These are phyloP conservation scores for Altica lythri DNA, from an alignment of 2,888 invertebrate genomes.

Conservation along the genomic window DNA sequence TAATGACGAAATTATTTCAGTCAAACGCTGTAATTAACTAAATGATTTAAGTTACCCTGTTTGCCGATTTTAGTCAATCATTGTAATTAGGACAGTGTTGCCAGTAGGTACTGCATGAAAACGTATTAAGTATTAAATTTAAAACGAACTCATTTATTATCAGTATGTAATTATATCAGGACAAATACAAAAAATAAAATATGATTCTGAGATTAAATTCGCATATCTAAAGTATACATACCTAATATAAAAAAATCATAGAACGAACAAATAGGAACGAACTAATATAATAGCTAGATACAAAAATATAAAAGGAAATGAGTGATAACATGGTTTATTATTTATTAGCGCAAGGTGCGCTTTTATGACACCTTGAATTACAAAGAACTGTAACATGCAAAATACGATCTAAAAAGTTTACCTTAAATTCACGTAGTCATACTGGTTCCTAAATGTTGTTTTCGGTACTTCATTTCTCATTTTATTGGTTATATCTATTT, in stretches of 20 bases:
- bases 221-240: slow-evolving; percentile 10
- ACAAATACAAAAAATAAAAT: slow-evolving; percentile 6
- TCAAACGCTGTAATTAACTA: slow-evolving; percentile 12
- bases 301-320: slow-evolving; percentile 9
- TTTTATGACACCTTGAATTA: slow-evolving; percentile 7
- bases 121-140: slow-evolving; percentile 3
- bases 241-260: slow-evolving; percentile 15
- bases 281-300: slow-evolving; percentile 2
- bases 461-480: too few species aligned
- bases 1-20: slow-evolving; percentile 8
- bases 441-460: too few species aligned
- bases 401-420: too few species aligned
- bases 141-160: slow-evolving; percentile 10
- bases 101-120: slow-evolving; percentile 6
- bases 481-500: too few species aligned
- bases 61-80: slow-evolving; percentile 7
- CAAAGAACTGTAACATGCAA: too few species aligned
- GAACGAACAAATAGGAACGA: slow-evolving; percentile 11
- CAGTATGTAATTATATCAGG: slow-evolving; percentile 11
- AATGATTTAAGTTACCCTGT: slow-evolving; percentile 9
- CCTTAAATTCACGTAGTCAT: too few species aligned
- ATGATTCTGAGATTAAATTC: slow-evolving; percentile 7
- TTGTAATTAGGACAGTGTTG: slow-evolving; percentile 7
- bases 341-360: slow-evolving; percentile 8
- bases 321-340: slow-evolving; percentile 6